Evolutionary conservation across 2,888 invertebrate genomes (phyloP), one percentile per base, ranked within the genome.

Genomic region (Hirudinaria manillensis): DNA sequence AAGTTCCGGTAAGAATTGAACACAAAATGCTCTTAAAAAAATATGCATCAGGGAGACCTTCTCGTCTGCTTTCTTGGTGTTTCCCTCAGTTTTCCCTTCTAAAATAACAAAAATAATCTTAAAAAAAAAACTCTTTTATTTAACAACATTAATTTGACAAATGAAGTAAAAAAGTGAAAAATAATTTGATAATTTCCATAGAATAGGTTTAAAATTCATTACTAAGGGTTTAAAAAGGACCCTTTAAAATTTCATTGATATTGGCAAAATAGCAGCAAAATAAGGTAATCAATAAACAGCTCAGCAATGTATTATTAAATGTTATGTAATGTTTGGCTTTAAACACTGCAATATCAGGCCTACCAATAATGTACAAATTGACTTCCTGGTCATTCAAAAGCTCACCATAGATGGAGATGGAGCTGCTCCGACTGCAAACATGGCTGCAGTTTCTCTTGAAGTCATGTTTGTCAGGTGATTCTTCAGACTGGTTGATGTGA

Each of bases 31-130:
- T 45, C 16, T 2, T 45, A 45, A 45, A 45, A 45, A 45, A 45
- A 45, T 16, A 45, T 45, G 10, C 6, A 16, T 45, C 3, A 61
- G 7, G 29, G n/a, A 27, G 1, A 61, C 61, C 61, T 61, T 61
- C 61, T 61, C 24, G 29, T 61, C 13, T 61, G 61, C 19, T 68
- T 68, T 34, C 36, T 68, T 36, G 68, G 68, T 29, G 68, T 34
- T 16, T 68, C 68, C 68, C 36, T 68, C 29, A 68, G 36, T 36
- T 68, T 68, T 32, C 68, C 68, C 21, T 68, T 68, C 68, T 61
- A 61, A 29, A 61, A 4, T 7, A 19, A 61, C 29, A 27, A 7
- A 61, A 61, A 61, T n/a, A 61, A 29, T 16, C 13, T 27, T 7
- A 61, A 1, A 61, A 27, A 29, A 16, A 3, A 61, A 61, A 19